Evolutionary conservation across 2,113 vertebrate genomes (phyloP), one percentile per base, ranked within the genome.

Genomic region (Oceanodroma tethys): DNA sequence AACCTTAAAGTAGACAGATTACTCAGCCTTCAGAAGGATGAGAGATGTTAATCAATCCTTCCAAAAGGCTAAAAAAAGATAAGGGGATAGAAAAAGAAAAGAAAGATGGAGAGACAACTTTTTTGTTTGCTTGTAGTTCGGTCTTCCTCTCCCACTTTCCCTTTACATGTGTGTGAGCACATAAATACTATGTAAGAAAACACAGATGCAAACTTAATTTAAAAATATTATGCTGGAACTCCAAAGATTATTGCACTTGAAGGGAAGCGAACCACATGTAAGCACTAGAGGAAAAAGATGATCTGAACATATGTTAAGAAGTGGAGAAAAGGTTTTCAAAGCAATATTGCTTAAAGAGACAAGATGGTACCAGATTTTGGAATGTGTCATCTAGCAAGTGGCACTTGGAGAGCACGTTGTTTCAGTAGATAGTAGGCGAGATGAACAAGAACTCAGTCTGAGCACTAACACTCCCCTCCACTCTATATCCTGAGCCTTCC

Each of bases 1-100:
- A 90, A 81, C 17, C 88, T 88, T 81, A 86, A 95, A 92, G 93
- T 83, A 97, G 67, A 79, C 62, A 67, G 34, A 93, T 90, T 95
- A 95, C 67, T 93, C 95, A 96, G 72, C 56, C 73, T 87, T 89
- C 81, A 87, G 60, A 91, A 73, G 81, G 78, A 81, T 91, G 21
- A 91, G 27, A 88, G 47, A 94, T 84, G 73, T 40, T 93, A 95
- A 95, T 85, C 73, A 97, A 59, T 50, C 86, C 63, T 93, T 80
- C 60, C 68, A 63, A 75, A 94, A 84, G 42, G 45, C 86, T 81
- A 72, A 90, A 94, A 83, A 96, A 82, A 95, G 22, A 71, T 43
- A 36, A 20, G 16, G 15, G 36, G 21, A 55, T 7, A 92, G 30
- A 80, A 90, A 84, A 70, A 36, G 5, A 70, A 58, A 82, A 68